Evolutionary conservation across 2,113 vertebrate genomes (phyloP), one percentile per base, ranked within the genome.

Genomic region (Nansenia antarctica): DNA sequence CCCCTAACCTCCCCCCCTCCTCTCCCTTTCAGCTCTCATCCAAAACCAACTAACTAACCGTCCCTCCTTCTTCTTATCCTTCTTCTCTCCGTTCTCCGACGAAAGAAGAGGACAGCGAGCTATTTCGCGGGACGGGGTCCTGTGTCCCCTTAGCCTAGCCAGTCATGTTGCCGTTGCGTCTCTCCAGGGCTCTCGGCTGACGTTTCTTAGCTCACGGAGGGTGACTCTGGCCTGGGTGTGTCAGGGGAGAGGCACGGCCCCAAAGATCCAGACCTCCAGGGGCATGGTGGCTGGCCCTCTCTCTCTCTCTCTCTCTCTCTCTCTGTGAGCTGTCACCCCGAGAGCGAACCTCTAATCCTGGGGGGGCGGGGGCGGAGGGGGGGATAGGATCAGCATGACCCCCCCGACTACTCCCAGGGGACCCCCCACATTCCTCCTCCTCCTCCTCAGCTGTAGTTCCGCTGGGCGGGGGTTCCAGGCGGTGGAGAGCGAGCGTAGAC

Each of bases 301-400:
- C 81, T n/a, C n/a, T n/a, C n/a, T n/a, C n/a, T n/a, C n/a, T n/a
- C n/a, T n/a, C n/a, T n/a, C n/a, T 83, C 65, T 82, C 80, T 88
- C 72, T 70, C 91, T 80, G 77, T n/a, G 73, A 78, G 84, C 71
- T 84, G 91, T 86, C 88, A 88, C 82, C 82, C 86, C 84, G 87
- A 93, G 89, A 79, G 87, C 79, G 86, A 90, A 87, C 85, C 90
- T 89, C 82, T 90, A 92, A 91, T 93, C 91, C 90, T 84, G 72
- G 31, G 45, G 73, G n/a, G n/a, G n/a, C n/a, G n/a, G n/a, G n/a
- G n/a, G n/a, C n/a, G n/a, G n/a, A n/a, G n/a, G n/a, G n/a, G 82
- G 90, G 82, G 86, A 86, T 85, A 84, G 74, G 83, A 92, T 91
- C 89, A 88, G 86, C 89, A 88, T 92, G 80, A 87, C 91, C 91